Conservation (phyloP, 2,888 invertebrate genomes). For the Lasioglossum leucozonium region DNA sequence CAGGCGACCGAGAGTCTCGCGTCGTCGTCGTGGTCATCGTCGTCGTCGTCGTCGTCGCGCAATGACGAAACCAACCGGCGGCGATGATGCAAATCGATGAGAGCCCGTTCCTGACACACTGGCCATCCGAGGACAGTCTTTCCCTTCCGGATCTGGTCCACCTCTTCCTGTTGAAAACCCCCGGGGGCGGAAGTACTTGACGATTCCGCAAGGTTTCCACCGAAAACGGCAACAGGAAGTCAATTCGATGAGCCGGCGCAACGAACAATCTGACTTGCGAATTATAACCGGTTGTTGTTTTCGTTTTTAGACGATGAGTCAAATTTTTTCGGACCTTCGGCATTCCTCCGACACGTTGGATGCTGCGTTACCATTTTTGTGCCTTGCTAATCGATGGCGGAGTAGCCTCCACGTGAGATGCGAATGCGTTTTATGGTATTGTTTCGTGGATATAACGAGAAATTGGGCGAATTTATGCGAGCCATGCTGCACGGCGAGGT, state of each 20-base stretch:
- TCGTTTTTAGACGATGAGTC: neutral
- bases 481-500: too few species aligned
- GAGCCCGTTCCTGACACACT: neutral
- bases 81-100: constrained; percentile 6
- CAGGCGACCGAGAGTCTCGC: constrained; percentile 22
- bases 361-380: neutral
- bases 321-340: neutral
- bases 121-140: neutral
- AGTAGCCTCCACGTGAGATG: too few species aligned
- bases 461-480: too few species aligned
- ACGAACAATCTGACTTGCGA: neutral
- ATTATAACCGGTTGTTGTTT: neutral
- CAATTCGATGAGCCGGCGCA: neutral
- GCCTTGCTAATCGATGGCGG: neutral
- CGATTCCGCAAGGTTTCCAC: constrained; percentile 27
- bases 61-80: neutral
- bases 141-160: constrained; percentile 24
- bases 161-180: neutral
- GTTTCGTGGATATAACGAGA: too few species aligned
- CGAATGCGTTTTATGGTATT: too few species aligned
- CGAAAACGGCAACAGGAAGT: constrained; percentile 48
- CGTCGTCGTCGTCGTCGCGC: neutral
- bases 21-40: neutral
- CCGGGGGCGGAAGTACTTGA: constrained; percentile 41
- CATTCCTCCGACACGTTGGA: neutral